Evolutionary conservation across 2,888 invertebrate genomes (phyloP).

Genomic region (Carabus problematicus): DNA sequence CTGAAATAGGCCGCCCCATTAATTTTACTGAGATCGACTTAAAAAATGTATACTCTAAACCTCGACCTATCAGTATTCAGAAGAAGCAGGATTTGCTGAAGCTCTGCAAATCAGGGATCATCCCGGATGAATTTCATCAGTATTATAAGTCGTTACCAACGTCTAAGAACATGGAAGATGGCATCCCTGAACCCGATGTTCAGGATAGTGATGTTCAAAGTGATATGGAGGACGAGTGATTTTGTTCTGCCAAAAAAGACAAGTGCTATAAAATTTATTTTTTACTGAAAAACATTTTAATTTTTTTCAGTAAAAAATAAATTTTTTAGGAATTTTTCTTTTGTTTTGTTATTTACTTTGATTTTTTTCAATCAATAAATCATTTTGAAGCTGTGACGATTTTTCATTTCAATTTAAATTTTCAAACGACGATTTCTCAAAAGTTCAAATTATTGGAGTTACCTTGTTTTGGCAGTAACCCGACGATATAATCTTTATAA

Average conservation of each 20-base stretch:
- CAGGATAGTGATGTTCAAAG: slow-evolving; percentile 8
- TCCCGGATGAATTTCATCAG: slow-evolving; percentile 4
- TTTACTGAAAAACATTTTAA: too few species aligned
- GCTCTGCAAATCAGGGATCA: slow-evolving; percentile 4
- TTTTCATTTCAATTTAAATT: too few species aligned
- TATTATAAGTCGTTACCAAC: slow-evolving; percentile 15
- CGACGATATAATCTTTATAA: too few species aligned
- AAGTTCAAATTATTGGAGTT: too few species aligned
- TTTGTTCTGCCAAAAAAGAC: slow-evolving; percentile 2
- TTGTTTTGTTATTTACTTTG: slow-evolving; percentile 2
- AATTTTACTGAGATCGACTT: slow-evolving; percentile 17
- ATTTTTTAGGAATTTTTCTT: not conserved
- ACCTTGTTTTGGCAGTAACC: too few species aligned
- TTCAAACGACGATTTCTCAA: too few species aligned
- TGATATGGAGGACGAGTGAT: slow-evolving; percentile 1
- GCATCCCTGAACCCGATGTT: slow-evolving; percentile 9
- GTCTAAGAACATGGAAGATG: not conserved
- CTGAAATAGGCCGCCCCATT: slow-evolving; percentile 14
- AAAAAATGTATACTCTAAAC: slow-evolving; percentile 12
- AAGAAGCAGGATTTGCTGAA: slow-evolving; percentile 2
- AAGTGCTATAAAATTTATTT: not conserved
- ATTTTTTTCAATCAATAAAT: too few species aligned
- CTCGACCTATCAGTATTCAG: slow-evolving; percentile 4
- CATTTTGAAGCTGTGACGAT: too few species aligned
- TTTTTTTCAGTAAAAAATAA: too few species aligned